Percentiles rank a stretch among this genome's conserved stretches.
These are phyloP conservation scores for Morpho deidamia DNA, from an alignment of 2,888 invertebrate species.

Conservation along the genomic window DNA sequence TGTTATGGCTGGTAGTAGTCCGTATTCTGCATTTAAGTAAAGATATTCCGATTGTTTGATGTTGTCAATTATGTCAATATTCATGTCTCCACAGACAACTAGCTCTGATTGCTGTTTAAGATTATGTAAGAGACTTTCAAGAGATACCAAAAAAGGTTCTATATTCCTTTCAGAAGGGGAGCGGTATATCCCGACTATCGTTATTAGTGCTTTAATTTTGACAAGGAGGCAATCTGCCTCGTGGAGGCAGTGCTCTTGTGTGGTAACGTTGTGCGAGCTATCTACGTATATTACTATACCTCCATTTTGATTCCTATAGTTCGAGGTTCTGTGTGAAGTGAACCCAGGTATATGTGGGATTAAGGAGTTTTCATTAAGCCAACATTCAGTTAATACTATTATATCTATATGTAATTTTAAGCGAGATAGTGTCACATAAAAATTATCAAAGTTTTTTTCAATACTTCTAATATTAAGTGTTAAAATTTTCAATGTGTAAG, in stretches of 20 bases:
- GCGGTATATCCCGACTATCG: not conserved
- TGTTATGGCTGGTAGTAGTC: constrained; percentile 1
- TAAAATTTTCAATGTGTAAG: no score
- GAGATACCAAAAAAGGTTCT: not conserved
- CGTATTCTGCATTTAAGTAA: constrained; percentile 1
- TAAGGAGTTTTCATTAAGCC: not conserved
- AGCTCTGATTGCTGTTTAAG: not conserved
- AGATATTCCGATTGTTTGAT: not conserved
- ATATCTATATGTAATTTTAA: no score
- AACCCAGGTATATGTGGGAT: constrained; percentile 3
- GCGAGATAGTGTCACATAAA: no score
- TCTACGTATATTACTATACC: constrained; percentile 4
- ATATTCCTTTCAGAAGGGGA: not conserved
- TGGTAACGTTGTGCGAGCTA: not conserved
- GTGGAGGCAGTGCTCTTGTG: not conserved
- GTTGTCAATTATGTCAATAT: constrained; percentile 1
- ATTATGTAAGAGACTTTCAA: not conserved
- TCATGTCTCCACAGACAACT: constrained; percentile 1
- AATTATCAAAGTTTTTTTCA: no score
- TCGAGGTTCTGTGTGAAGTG: not conserved
- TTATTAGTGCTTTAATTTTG: not conserved
- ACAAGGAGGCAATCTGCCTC: constrained; percentile 2
- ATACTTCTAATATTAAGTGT: no score
- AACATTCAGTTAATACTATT: no score
- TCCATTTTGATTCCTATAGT: constrained; percentile 3